A percentile compares a stretch with the other conserved stretches of the same genome.
Evolutionary conservation across 2,113 vertebrate genomes (phyloP).

Genomic region (Zosterops borbonicus): DNA sequence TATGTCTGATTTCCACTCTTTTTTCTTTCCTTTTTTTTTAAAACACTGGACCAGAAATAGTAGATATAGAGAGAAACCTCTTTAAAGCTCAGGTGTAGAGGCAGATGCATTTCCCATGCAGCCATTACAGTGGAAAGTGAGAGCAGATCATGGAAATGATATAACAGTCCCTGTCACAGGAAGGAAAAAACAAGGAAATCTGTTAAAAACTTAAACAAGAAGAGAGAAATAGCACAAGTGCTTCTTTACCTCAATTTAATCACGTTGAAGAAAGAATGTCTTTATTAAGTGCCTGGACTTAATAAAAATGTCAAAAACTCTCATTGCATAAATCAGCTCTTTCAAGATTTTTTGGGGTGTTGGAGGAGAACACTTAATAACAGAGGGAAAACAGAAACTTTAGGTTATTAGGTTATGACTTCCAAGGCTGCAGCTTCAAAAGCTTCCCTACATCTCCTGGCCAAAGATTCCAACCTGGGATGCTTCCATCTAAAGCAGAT

Average conservation of each 20-base stretch:
- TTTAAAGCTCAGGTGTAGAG: not conserved
- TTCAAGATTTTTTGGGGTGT: not conserved
- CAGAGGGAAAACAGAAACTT: slow-evolving; percentile 18
- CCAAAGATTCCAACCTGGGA: not conserved
- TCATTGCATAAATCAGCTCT: not conserved
- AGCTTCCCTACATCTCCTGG: not conserved
- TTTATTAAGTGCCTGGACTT: not conserved
- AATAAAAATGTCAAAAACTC: slow-evolving; percentile 29
- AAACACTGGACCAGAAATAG: not conserved
- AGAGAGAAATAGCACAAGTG: not conserved
- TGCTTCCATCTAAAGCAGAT: not conserved
- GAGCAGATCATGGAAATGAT: not conserved
- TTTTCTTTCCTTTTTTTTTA: not conserved
- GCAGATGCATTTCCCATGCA: not conserved
- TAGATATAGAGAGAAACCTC: not conserved
- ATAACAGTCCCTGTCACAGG: not conserved
- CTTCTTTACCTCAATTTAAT: not conserved
- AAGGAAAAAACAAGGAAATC: not conserved
- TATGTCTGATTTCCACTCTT: not conserved
- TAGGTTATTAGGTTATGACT: not conserved
- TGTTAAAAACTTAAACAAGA: not conserved
- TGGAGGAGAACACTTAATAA: not conserved
- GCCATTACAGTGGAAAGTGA: not conserved
- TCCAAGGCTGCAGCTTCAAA: not conserved
- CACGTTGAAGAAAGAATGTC: not conserved